phyloP scores from a whole-genome alignment of 2,888 invertebrate genomes.

The Papilio protenor region DNA sequence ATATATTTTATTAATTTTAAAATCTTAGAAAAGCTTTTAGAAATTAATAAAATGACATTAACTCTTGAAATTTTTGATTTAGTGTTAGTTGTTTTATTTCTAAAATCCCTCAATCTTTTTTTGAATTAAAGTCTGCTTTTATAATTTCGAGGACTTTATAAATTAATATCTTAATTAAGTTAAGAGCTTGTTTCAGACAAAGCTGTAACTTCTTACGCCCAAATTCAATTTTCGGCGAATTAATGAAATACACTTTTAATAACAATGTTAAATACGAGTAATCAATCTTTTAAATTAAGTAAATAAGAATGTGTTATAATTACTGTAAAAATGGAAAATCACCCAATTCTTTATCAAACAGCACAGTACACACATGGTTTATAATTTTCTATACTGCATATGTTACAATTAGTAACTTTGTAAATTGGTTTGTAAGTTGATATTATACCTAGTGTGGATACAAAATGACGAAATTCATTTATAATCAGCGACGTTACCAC shows the following conservation, averaged over 20 bases:
- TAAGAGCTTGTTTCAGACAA: conserved; percentile 21
- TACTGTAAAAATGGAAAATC: not conserved
- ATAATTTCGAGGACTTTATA: conserved; percentile 12
- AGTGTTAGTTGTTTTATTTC: not conserved
- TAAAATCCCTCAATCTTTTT: not conserved
- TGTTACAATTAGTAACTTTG: not conserved
- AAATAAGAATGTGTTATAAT: not conserved
- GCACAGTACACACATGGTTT: too few species aligned
- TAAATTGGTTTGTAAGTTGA: too few species aligned
- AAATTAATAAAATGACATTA: not conserved
- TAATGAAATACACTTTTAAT: conserved; percentile 4
- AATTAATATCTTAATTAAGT: conserved; percentile 28
- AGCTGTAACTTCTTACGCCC: conserved; percentile 15
- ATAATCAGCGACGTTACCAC: not conserved
- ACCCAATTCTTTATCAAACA: not conserved
- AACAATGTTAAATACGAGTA: not conserved
- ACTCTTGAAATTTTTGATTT: not conserved
- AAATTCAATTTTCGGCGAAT: conserved; percentile 16
- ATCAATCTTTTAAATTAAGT: not conserved
- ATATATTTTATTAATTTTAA: too few species aligned
- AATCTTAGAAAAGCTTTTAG: not conserved
- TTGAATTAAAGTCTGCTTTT: not conserved
- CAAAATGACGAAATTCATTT: not conserved
- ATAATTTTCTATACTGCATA: not conserved
- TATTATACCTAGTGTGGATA: not conserved